Evolutionary conservation across 2,113 vertebrate genomes (phyloP).

Genomic region (Arothron firmamentum): DNA sequence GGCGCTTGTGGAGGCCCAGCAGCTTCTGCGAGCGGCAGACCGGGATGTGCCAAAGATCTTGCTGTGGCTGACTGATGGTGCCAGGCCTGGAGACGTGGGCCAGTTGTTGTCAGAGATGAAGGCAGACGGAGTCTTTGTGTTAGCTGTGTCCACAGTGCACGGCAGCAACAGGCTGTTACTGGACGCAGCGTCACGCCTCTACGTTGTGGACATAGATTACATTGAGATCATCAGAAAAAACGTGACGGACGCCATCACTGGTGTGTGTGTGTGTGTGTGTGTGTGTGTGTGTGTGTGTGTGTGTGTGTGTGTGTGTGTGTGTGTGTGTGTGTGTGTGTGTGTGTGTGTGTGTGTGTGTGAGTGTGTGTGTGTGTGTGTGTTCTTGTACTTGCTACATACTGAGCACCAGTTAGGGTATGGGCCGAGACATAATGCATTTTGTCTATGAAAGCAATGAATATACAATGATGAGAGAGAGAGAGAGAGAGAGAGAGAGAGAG

Average conservation of each 20-base stretch:
- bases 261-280: conserved; percentile 63
- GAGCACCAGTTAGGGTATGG: too few species aligned
- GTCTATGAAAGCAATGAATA: too few species aligned
- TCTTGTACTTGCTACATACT: too few species aligned
- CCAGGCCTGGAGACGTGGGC: conserved; percentile 79
- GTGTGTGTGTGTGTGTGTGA: conserved; percentile 75
- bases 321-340: conserved; percentile 64
- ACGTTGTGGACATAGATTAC: conserved; percentile 84
- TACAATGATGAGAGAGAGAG: too few species aligned
- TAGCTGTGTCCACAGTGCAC: conserved; percentile 81
- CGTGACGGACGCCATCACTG: conserved; percentile 77
- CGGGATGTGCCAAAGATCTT: conserved; percentile 78
- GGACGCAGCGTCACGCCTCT: conserved; percentile 77
- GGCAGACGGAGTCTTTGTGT: conserved; percentile 76
- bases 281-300: neutral
- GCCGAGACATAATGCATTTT: too few species aligned
- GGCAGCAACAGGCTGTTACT: conserved; percentile 77
- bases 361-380: conserved; percentile 17
- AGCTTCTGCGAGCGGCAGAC: conserved; percentile 56
- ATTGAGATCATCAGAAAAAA: conserved; percentile 80
- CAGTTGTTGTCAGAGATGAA: conserved; percentile 79
- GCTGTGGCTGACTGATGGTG: conserved; percentile 90
- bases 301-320: conserved; percentile 59
- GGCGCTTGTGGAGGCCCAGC: conserved; percentile 72
- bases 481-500: too few species aligned